These are phyloP conservation scores for Nothocercus nigrocapillus DNA, from an alignment of 2,113 vertebrate species.

Conservation along the genomic window DNA sequence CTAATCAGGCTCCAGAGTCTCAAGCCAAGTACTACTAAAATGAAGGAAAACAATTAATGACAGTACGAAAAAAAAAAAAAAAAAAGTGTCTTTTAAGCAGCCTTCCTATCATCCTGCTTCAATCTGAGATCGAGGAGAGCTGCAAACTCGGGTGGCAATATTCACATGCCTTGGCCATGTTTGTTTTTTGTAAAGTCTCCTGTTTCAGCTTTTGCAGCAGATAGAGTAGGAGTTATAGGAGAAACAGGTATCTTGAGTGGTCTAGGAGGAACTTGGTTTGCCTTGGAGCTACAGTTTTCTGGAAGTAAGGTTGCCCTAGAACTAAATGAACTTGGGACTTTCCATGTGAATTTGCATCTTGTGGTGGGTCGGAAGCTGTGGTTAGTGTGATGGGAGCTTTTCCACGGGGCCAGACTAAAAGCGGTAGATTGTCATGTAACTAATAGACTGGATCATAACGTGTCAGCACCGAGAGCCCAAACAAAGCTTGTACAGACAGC, in stretches of 20 bases:
- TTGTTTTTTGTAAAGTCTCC: not conserved
- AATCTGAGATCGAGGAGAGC: not conserved
- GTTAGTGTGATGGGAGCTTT: not conserved
- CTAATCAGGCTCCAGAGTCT: not conserved
- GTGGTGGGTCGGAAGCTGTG: not conserved
- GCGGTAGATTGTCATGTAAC: not conserved
- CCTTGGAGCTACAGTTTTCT: not conserved
- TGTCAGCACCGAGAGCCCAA: not conserved
- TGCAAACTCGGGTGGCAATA: not conserved
- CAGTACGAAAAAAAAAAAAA: no score
- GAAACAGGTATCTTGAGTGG: not conserved
- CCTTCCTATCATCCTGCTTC: not conserved
- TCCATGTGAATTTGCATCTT: not conserved
- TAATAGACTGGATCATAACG: fast-evolving
- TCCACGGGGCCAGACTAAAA: not conserved
- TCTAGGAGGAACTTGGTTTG: not conserved
- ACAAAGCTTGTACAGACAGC: not conserved
- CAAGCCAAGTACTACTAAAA: not conserved
- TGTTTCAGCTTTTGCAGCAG: not conserved
- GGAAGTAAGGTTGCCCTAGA: not conserved
- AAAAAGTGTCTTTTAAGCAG: not conserved
- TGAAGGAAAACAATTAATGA: not conserved
- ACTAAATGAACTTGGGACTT: not conserved
- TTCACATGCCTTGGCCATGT: not conserved
- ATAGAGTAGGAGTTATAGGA: not conserved